Conservation (phyloP, 2,113 vertebrate species). For the Strix uralensis region DNA sequence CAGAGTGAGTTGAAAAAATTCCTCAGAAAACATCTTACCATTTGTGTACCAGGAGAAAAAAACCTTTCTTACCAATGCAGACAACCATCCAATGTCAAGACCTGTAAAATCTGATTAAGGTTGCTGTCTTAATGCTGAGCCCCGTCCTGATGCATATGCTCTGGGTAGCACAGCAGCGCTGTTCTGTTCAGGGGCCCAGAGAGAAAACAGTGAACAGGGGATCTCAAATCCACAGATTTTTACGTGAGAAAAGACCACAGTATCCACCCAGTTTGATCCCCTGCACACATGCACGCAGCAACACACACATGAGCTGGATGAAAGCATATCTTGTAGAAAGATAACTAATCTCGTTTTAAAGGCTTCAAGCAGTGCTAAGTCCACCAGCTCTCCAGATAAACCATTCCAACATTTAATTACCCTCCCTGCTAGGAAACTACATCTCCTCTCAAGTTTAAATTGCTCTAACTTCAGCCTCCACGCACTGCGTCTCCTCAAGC, state of each 20-base stretch:
- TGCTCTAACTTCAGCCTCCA: not conserved
- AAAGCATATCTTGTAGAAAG: not conserved
- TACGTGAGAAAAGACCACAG: accelerated
- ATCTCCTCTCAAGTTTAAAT: not conserved
- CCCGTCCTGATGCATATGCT: accelerated
- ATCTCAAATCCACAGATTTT: not conserved
- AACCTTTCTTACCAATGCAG: not conserved
- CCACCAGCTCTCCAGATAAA: not conserved
- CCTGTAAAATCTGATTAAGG: not conserved
- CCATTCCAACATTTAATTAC: not conserved
- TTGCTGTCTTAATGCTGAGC: not conserved
- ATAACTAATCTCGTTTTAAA: not conserved
- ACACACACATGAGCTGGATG: not conserved
- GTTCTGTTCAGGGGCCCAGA: not conserved
- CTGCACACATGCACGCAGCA: accelerated
- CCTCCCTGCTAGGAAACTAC: not conserved
- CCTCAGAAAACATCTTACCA: not conserved
- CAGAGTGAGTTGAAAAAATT: not conserved
- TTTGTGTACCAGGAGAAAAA: not conserved
- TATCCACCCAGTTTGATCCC: accelerated
- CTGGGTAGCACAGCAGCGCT: not conserved
- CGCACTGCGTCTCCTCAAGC: accelerated
- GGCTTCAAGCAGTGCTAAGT: not conserved
- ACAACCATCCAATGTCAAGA: not conserved
- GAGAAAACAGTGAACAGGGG: not conserved